phyloP scores from a whole-genome alignment of 2,888 invertebrate species.

The Piscicola geometra region DNA sequence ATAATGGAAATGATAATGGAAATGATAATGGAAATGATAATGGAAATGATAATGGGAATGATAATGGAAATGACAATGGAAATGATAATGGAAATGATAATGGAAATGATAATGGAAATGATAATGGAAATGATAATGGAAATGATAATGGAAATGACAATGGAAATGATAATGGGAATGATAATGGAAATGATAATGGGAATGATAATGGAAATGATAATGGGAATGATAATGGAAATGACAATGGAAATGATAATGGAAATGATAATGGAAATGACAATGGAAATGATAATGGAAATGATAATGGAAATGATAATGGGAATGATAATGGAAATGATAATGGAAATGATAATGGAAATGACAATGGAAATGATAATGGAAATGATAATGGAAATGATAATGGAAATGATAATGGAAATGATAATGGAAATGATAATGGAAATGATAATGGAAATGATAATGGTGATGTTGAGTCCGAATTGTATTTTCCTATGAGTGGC shows the following conservation, averaged over 20 bases:
- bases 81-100: neutral
- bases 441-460: neutral
- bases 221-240: neutral
- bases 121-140: conserved; percentile 1
- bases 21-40: neutral
- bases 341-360: neutral
- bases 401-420: too few relatives aligned
- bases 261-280: neutral
- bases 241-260: neutral
- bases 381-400: too few relatives aligned
- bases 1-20: neutral
- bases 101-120: neutral
- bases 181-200: conserved; percentile 13
- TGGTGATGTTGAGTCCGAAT: neutral
- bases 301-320: neutral
- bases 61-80: neutral
- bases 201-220: conserved; percentile 12
- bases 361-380: too few relatives aligned
- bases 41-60: neutral
- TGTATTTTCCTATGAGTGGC: neutral
- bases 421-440: too few relatives aligned
- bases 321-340: neutral
- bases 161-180: neutral
- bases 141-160: neutral
- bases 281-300: neutral